Evolutionary conservation across 2,888 invertebrate species (phyloP), one percentile per base, ranked within the genome.

Genomic region (Andrena trimmerana): DNA sequence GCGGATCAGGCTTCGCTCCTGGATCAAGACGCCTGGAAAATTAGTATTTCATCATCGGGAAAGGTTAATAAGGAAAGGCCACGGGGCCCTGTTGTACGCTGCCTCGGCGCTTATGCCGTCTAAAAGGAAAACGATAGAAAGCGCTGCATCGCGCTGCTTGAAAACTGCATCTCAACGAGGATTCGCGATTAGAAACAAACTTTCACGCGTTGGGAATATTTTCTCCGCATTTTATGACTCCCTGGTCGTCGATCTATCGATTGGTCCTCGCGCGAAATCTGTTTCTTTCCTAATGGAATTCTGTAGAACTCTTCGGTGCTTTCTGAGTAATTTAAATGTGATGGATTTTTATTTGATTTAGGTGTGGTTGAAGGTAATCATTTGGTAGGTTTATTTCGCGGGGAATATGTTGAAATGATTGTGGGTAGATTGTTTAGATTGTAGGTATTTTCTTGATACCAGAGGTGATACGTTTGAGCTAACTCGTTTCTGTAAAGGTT

Each of bases 51-150:
- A 42, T 42, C 8, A 29, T 16, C n/a, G 10, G 48, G 54, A 76
- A 66, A 66, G 24, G 50, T 72, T 59, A 20, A 20, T 27, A 68
- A 57, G 57, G 27, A 57, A 27, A 36, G 48, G 24, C 33, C 57
- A 2, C 8, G 54, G 42, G 13, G 24, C 31, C 10, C 24, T 33
- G 65, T 65, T 75, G 66, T 63, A 54, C 57, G 52, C 20, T 36
- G 20, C n/a, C 42, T 20, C 20, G 27, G 24, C 10, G 69, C 31
- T 54, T 71, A 48, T 33, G 27, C 52, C 29, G 72, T 62, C 69
- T 82, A 85, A 78, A 80, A 84, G 88, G 84, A 81, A 82, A 82
- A 82, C 79, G 77, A 54, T 85, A 87, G 87, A 89, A 82, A 86
- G 86, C 85, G 81, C 65, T 52, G 70, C 57, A 59, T 65, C 75